Evolutionary conservation across 2,888 invertebrate species (phyloP), one percentile per base, ranked within the genome.

Genomic region (Hydropsyche betteni): DNA sequence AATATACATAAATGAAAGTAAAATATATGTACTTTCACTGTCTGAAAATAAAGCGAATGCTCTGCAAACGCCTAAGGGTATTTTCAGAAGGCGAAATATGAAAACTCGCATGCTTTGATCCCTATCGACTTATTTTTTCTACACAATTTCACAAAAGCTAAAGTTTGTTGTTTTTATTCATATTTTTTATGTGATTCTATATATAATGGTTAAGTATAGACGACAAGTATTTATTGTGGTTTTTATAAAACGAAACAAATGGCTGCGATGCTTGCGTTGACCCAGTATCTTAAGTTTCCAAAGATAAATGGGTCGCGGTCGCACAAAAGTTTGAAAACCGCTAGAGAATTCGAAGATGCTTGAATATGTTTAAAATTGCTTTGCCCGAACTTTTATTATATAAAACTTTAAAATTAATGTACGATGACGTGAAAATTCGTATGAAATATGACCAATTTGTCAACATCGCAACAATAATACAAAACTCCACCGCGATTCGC

Each of bases 281-380:
- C 55, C 55, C 16, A 55, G 14, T 14, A 55, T 55, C 55, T n/a
- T n/a, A n/a, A 55, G 16, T 55, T 55, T 55, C 44, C 12, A n/a
- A 6, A 55, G 55, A 55, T 55, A 55, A 55, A 55, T 55, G 55
- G 55, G 55, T 55, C 55, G 55, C 55, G 55, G 55, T 16, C 55
- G 55, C 10, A 10, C 44, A 10, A 44, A 44, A 44, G 44, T 44
- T 44, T 44, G 44, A 44, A 44, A 44, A 44, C 44, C 44, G 44
- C 44, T 44, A 44, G 44, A 44, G 44, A 44, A 10, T 44, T 44
- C 44, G 10, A 10, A 44, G 44, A 44, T 10, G 44, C 6, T 10
- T 44, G 44, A 44, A 44, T 44, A 44, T 10, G 44, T 44, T 44
- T 44, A 44, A 44, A 44, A 44, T 44, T 44, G 44, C 44, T 44